Base-by-base conservation (phyloP, 2,888 invertebrate species). In the Drosophila testacea region DNA sequence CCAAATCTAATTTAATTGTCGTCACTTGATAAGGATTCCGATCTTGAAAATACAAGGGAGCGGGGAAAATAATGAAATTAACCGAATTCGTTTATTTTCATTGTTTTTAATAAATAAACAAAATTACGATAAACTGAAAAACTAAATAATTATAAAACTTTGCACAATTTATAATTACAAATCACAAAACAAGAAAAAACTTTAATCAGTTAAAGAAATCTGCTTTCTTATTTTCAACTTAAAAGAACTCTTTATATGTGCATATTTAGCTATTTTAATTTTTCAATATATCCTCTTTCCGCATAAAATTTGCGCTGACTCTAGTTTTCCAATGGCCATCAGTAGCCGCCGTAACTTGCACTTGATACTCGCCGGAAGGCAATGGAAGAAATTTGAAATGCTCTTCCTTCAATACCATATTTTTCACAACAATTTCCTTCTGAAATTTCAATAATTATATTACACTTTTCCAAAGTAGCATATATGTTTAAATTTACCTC, bases 361-460 rank as follows among this genome's bases (percentile, higher is more conserved):
- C 4, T 48, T 63, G 73, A 34, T 77, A 77, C 3, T 77, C 59
- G 1, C 70, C 77, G 0, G 54, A 9, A 4, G 77, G 73, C 27
- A 77, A 0, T 1, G 70, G 67, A 5, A 60, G 4, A 1, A 36
- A 52, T 13, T n/a, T 32, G 0, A 73, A 13, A 11, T 11, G 52
- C 0, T 77, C 63, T 5, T 69, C 22, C 22, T 22, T 22, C 22
- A 22, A 22, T 22, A 22, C 3, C 3, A 22, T 3, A 22, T 22
- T 3, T 22, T 22, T 22, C 22, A 77, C 46, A 32, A 70, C 51
- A 2, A 77, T 0, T 6, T 28, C 44, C 4, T 73, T 44, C 77
- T 77, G 7, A 16, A 57, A 62, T 38, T 6, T 11, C 6, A 2
- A 4, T 47, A 6, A 28, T 47, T 36, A 4, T 46, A 11, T 47